Base-by-base conservation (phyloP, 1,140 invertebrate species). In the Procambarus virginalis region DNA sequence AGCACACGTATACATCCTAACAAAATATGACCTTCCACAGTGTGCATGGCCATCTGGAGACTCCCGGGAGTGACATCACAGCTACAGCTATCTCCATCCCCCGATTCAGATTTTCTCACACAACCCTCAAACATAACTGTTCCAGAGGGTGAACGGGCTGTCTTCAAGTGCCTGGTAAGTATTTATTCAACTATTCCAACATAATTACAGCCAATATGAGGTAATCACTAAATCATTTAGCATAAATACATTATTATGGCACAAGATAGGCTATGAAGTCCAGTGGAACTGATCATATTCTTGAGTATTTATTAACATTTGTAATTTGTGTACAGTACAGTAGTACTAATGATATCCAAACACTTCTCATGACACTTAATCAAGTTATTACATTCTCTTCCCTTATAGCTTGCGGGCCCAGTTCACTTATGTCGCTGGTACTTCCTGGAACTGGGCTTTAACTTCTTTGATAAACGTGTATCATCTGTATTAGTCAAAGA, bases 381-480 rank as follows among this genome's bases (percentile, higher is more conserved):
- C 6, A 8, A 20, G 68, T 22, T 20, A 73, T 9, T 80, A 34
- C 34, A 34, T 34, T 14, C 58, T 6, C 46, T 70, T 22, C 49
- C 45, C 46, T 73, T 46, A 20, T 75, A 89, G 88, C 17, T 78
- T 17, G 68, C 73, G 20, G 68, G 60, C 12, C 34, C 75, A 34
- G 55, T 46, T 34, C 81, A 89, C 51, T 68, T 79, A 34, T 89
- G 88, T 51, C 88, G 88, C 81, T 89, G 88, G 88, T 89, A 89
- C 81, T 89, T 84, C 81, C 82, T 89, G n/a, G 88, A 89, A 46
- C 3, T 78, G 49, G 81, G 75, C 20, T 45, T 84, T 5, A 48
- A 89, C 73, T 84, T 89, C 88, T 89, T 89, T 68, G 48, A 70
- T 49, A 60, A 83, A n/a, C 75, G 76, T 51, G 51, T 84, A 22